A percentile compares a stretch with the other conserved stretches of the same genome.
phyloP scores from a whole-genome alignment of 2,797 vertebrate species.

The Pangasius larnaudii region DNA sequence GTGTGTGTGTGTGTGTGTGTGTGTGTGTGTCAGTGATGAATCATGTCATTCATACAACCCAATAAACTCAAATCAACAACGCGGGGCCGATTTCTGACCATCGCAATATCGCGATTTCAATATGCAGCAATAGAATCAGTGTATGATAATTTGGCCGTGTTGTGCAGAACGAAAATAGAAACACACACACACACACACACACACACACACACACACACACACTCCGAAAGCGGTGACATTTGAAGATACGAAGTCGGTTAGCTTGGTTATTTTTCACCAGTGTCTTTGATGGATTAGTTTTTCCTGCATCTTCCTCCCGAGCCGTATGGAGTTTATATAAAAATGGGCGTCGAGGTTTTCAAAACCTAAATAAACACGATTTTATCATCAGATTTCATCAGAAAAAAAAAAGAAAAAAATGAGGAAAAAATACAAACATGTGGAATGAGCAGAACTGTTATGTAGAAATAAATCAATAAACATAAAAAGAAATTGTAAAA shows the following conservation, averaged over 20 bases:
- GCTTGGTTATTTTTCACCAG: constrained; percentile 17
- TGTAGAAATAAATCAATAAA: neutral
- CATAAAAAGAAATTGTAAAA: neutral
- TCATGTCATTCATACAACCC: constrained; percentile 32
- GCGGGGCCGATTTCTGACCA: constrained; percentile 22
- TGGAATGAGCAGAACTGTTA: neutral
- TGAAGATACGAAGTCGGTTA: constrained; percentile 16
- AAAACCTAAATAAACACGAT: neutral
- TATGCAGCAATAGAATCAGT: constrained; percentile 30
- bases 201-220: constrained; percentile 2
- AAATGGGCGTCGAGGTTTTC: neutral
- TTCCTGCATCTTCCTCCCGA: neutral
- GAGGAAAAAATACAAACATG: neutral
- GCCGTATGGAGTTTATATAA: neutral
- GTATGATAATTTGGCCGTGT: neutral
- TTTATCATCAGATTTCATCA: constrained; percentile 2
- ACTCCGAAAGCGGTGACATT: constrained; percentile 21
- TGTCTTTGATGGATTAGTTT: constrained; percentile 29
- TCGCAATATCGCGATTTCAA: constrained; percentile 24
- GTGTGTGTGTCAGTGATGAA: constrained; percentile 31
- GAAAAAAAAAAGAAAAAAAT: neutral
- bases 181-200: constrained; percentile 6
- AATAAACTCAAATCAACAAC: constrained; percentile 21
- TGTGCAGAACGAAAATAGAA: neutral
- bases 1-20: constrained; percentile 23